Evolutionary conservation across 2,888 invertebrate genomes (phyloP).

Genomic region (Athetis lepigone): DNA sequence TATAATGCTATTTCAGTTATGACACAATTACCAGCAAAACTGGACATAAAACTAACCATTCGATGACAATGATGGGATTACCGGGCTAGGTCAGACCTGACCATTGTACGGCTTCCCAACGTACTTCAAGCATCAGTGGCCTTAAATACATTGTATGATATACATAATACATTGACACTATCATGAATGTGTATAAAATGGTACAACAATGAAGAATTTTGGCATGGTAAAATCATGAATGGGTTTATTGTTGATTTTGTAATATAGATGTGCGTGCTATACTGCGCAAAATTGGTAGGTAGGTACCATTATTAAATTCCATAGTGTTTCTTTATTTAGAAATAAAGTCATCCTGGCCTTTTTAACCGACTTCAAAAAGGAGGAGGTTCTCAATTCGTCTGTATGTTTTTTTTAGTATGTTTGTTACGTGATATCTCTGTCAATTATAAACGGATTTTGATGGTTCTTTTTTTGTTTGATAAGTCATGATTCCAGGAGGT

Average conservation of each 20-base stretch:
- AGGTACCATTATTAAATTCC: neutral
- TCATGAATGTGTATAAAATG: slow-evolving; percentile 13
- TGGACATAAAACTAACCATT: slow-evolving; percentile 37
- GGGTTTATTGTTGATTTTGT: slow-evolving; percentile 1
- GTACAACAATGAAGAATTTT: slow-evolving; percentile 35
- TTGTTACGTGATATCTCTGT: too few relatives aligned
- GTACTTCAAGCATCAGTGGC: slow-evolving; percentile 55
- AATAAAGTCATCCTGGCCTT: too few relatives aligned
- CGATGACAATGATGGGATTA: slow-evolving; percentile 60
- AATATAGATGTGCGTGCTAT: neutral
- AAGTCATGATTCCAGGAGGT: too few relatives aligned
- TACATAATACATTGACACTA: slow-evolving; percentile 14
- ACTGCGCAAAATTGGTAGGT: neutral
- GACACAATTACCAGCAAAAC: slow-evolving; percentile 1
- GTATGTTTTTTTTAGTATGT: too few relatives aligned
- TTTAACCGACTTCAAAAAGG: too few relatives aligned
- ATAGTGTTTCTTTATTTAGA: too few relatives aligned
- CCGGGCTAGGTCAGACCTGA: slow-evolving; percentile 60
- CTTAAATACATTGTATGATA: slow-evolving; percentile 23
- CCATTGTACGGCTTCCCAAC: slow-evolving; percentile 63
- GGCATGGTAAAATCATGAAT: slow-evolving; percentile 15
- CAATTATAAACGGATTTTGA: too few relatives aligned
- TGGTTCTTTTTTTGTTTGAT: too few relatives aligned
- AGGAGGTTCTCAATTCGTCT: too few relatives aligned
- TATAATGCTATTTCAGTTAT: too few relatives aligned